Percentiles rank a stretch among this genome's conserved stretches.
These are phyloP conservation scores for Diloba caeruleocephala DNA, from an alignment of 2,888 invertebrate species.

Conservation along the genomic window DNA sequence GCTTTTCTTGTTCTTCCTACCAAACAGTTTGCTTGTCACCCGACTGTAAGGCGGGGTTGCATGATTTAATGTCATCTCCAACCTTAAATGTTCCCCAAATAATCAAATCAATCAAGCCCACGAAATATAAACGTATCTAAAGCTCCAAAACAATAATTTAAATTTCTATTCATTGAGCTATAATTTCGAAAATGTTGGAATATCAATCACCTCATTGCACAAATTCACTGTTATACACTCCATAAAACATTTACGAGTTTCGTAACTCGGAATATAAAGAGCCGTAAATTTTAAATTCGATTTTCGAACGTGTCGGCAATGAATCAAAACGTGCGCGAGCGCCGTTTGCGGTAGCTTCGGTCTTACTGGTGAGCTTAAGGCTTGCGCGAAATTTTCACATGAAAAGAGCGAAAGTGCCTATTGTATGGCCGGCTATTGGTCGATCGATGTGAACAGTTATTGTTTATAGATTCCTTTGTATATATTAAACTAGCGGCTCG, in stretches of 20 bases:
- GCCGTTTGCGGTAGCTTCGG: conserved; percentile 57
- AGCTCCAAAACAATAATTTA: conserved; percentile 8
- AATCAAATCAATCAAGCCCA: conserved; percentile 26
- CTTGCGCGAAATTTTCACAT: conserved; percentile 70
- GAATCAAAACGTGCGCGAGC: conserved; percentile 65
- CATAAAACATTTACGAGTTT: conserved; percentile 30
- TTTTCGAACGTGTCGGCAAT: conserved; percentile 21
- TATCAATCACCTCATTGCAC: conserved; percentile 51
- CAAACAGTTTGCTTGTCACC: conserved; percentile 79
- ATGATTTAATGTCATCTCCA: conserved; percentile 77
- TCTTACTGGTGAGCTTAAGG: conserved; percentile 77
- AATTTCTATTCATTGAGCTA: conserved; percentile 6
- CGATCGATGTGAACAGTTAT: conserved; percentile 26
- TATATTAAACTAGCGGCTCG: not conserved
- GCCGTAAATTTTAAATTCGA: conserved; percentile 17
- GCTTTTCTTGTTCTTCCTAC: conserved; percentile 81
- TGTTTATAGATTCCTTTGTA: conserved; percentile 22
- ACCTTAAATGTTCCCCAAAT: conserved; percentile 24
- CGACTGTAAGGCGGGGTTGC: conserved; percentile 72
- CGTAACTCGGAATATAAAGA: conserved; percentile 19
- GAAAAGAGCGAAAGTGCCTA: conserved; percentile 81
- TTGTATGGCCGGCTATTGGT: conserved; percentile 37
- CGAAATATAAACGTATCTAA: conserved; percentile 16
- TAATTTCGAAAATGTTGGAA: not conserved
- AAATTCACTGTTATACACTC: conserved; percentile 29